A percentile compares a stretch with the other conserved stretches of the same genome.
Conservation (phyloP, 2,113 vertebrate genomes). For the Odobenus rosmarus region DNA sequence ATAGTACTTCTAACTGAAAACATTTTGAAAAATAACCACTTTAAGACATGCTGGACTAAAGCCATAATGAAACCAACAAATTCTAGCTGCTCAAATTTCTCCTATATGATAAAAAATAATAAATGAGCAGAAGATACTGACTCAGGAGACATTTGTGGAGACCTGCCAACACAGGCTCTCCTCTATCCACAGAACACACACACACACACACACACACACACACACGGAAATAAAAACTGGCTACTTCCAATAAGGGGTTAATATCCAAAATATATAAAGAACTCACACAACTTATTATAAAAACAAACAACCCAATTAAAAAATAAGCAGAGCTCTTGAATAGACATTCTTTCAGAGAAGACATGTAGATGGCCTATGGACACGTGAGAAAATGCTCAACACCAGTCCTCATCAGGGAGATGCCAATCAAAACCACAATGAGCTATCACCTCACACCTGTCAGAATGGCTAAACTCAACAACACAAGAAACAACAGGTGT, state of each 20-base stretch:
- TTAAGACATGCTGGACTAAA: constrained; percentile 51
- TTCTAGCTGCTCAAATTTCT: constrained; percentile 6
- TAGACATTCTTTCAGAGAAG: background rate
- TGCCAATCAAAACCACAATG: background rate
- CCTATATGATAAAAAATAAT: constrained; percentile 19
- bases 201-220: background rate
- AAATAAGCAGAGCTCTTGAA: background rate
- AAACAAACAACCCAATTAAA: background rate
- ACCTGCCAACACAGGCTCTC: background rate
- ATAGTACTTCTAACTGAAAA: constrained; percentile 36
- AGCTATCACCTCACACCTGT: background rate
- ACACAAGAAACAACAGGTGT: background rate
- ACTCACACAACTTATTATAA: background rate
- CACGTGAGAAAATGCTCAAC: background rate
- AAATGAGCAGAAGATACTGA: constrained; percentile 24
- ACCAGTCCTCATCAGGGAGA: background rate
- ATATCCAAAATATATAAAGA: background rate
- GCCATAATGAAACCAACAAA: constrained; percentile 43
- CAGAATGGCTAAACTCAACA: background rate
- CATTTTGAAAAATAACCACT: constrained; percentile 64
- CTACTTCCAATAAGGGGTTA: background rate
- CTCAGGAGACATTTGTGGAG: background rate
- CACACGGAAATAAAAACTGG: background rate
- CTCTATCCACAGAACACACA: background rate
- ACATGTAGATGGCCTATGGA: background rate